Evolutionary conservation across 2,113 vertebrate species (phyloP), one percentile per base, ranked within the genome.

Genomic region (Zosterops japonicus): DNA sequence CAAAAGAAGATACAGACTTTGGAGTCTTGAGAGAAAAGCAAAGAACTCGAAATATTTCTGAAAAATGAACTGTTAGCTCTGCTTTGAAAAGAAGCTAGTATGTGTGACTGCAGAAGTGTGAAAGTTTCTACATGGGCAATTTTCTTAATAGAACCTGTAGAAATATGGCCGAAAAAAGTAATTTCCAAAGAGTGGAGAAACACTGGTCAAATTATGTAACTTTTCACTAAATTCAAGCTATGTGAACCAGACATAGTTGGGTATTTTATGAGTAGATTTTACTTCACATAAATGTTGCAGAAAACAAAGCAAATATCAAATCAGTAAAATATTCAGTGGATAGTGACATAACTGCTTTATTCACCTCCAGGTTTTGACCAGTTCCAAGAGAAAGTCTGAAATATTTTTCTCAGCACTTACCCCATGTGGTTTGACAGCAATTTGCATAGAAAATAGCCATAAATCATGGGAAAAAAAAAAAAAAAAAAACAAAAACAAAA

Each of bases 281-380:
- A 23, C 35, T 63, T 69, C 47, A 56, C 18, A 65, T 8, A 81
- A 60, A 52, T 11, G 20, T 16, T 77, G 12, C 35, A 56, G 29
- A 64, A 49, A 68, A 21, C 11, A 64, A 47, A 52, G 35, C 23
- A 77, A 83, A 64, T 5, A 56, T 56, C 5, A n/a, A 69, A 35
- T 10, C 44, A 77, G 20, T 52, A 64, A 69, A 83, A 60, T 9
- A 42, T 60, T 69, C 33, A 52, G n/a, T 52, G 27, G 23, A 12
- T 4, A 55, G 24, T 3, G 3, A 13, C 15, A 10, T 7, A 77
- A 56, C 13, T 27, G 2, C 6, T 33, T 72, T 0, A 1, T 28
- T 16, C 14, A 60, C 8, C 39, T 63, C 36, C 16, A 8, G 4
- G 33, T 93, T 87, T 77, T 69, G 5, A 59, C 19, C 9, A 28